A percentile compares a stretch with the other conserved stretches of the same genome.
These are phyloP conservation scores for Isurus oxyrinchus DNA, from an alignment of 2,113 vertebrate genomes.

Conservation along the genomic window DNA sequence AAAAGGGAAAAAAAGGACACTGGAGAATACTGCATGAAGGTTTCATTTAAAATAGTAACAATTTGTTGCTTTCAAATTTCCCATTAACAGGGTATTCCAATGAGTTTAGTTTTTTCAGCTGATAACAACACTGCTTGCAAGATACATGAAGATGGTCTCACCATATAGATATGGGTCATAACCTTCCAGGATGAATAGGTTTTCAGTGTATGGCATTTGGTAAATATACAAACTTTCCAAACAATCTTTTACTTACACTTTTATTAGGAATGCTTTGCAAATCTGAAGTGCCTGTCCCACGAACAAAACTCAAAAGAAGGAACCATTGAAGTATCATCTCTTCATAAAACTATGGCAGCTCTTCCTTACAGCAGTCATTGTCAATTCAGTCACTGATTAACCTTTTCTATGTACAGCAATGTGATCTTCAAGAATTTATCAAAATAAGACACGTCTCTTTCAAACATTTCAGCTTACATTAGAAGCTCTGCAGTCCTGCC, in stretches of 20 bases:
- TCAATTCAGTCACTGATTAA: neutral
- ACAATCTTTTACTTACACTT: neutral
- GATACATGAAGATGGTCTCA: neutral
- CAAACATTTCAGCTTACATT: neutral
- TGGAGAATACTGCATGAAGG: neutral
- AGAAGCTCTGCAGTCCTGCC: no score
- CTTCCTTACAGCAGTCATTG: neutral
- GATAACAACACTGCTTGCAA: neutral
- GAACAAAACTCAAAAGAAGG: neutral
- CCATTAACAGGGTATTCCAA: neutral
- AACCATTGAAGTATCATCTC: neutral
- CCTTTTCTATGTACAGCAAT: neutral
- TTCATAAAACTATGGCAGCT: neutral
- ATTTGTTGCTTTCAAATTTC: no score
- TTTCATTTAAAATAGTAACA: neutral
- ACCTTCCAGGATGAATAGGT: neutral
- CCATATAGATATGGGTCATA: neutral
- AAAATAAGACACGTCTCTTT: neutral
- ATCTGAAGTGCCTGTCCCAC: neutral
- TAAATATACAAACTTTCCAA: neutral
- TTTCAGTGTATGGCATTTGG: neutral
- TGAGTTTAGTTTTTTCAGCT: neutral
- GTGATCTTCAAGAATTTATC: neutral
- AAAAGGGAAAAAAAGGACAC: conserved; percentile 39
- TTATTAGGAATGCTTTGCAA: no score